Conservation (phyloP, 2,113 vertebrate species). For the Phylloscopus trochiloides region DNA sequence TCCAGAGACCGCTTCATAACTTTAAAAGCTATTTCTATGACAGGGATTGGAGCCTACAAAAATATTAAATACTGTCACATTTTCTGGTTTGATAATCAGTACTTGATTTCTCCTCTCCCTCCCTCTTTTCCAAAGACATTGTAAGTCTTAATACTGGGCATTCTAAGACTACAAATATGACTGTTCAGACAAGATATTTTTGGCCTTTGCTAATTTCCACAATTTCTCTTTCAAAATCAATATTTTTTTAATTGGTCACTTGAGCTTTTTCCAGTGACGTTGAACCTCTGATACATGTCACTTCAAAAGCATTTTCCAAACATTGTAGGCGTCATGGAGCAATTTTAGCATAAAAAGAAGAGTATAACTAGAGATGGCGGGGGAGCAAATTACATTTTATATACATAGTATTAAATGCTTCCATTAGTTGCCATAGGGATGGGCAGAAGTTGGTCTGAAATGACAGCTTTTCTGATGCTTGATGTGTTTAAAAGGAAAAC, state of each 20-base stretch:
- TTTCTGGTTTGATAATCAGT: not conserved
- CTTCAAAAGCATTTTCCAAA: conserved; percentile 62
- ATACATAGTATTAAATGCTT: conserved; percentile 75
- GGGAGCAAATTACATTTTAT: conserved; percentile 52
- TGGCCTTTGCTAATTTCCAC: not conserved
- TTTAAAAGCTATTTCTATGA: not conserved
- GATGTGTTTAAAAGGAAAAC: conserved; percentile 66
- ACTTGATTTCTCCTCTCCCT: not conserved
- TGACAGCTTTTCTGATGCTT: conserved; percentile 68
- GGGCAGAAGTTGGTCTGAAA: conserved; percentile 76
- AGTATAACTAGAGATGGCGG: conserved; percentile 52
- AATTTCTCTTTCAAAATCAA: not conserved
- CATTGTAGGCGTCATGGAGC: conserved; percentile 59
- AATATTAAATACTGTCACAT: not conserved
- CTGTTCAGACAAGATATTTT: not conserved
- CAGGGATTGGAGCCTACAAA: not conserved
- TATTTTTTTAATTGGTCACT: conserved; percentile 43
- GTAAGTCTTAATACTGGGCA: not conserved
- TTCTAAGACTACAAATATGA: not conserved
- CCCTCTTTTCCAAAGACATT: not conserved
- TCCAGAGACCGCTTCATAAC: not conserved
- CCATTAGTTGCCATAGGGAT: conserved; percentile 81
- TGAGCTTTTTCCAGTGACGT: conserved; percentile 46
- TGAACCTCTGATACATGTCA: conserved; percentile 53
- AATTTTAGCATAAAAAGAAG: conserved; percentile 73